Conservation (phyloP, 2,888 invertebrate species). For the Leucophenga maculata region DNA sequence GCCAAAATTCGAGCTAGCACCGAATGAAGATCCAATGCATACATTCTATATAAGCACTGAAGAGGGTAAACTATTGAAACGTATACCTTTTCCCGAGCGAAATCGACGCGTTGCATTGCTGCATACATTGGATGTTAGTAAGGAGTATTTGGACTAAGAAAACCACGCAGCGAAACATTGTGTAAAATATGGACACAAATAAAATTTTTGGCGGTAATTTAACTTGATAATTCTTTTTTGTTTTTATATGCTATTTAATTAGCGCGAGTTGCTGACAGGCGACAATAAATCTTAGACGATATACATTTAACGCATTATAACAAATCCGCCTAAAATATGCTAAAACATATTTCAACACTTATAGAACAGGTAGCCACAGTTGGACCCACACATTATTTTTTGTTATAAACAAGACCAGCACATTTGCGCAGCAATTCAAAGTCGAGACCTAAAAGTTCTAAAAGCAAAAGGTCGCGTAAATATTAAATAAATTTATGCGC, state of each 20-base stretch:
- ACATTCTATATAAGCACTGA: slow-evolving; percentile 1
- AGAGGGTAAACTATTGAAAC: neutral
- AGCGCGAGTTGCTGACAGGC: neutral
- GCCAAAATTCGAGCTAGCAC: neutral
- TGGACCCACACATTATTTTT: slow-evolving; percentile 50
- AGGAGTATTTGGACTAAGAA: slow-evolving; percentile 15
- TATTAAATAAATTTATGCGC: slow-evolving; percentile 24
- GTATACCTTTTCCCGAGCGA: neutral
- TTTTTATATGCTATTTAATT: neutral
- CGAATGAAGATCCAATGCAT: neutral
- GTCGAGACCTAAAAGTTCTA: neutral
- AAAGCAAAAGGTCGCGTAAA: slow-evolving; percentile 25
- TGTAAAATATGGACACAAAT: slow-evolving; percentile 1
- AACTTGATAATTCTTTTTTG: neutral
- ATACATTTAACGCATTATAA: slow-evolving; percentile 56
- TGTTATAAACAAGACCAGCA: slow-evolving; percentile 51
- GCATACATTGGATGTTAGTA: neutral
- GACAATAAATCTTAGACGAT: slow-evolving; percentile 14
- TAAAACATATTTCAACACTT: slow-evolving; percentile 44
- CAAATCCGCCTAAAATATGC: slow-evolving; percentile 64
- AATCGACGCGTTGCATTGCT: neutral
- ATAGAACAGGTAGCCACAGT: slow-evolving; percentile 24
- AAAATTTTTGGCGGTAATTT: neutral
- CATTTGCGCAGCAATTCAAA: slow-evolving; percentile 14
- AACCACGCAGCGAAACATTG: neutral